Conservation (phyloP, 2,888 invertebrate species). For the Pinctada fucata region DNA sequence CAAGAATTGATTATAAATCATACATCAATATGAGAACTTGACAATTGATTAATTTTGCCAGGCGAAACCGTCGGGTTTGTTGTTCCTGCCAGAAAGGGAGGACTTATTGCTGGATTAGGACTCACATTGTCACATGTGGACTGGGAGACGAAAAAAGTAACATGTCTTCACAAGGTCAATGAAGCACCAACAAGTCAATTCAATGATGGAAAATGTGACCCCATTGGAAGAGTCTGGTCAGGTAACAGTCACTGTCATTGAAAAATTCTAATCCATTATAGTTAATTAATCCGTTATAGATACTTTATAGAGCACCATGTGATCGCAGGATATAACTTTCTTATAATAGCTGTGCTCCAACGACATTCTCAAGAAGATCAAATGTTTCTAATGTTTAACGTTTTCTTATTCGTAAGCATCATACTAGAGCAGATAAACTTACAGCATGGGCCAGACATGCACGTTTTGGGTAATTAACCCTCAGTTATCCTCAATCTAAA, state of each 20-base stretch:
- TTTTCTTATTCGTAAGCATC: too few species aligned
- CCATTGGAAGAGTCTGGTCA: constrained; percentile 62
- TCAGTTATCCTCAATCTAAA: too few species aligned
- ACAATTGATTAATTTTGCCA: neutral
- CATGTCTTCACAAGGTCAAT: constrained; percentile 45
- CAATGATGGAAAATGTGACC: constrained; percentile 64
- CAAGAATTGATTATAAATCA: too few species aligned
- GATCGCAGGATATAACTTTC: too few species aligned
- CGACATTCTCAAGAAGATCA: constrained; percentile 24
- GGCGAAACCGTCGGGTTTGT: neutral
- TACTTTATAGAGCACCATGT: too few species aligned
- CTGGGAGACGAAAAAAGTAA: constrained; percentile 56
- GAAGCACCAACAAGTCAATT: constrained; percentile 40
- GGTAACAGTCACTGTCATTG: constrained; percentile 41
- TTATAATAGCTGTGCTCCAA: too few species aligned
- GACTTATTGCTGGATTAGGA: neutral
- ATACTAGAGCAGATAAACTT: too few species aligned
- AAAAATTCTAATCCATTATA: neutral
- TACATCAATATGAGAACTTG: neutral
- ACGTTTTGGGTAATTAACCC: too few species aligned
- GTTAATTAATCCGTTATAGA: too few species aligned
- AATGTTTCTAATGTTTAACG: constrained; percentile 34
- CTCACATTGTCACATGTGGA: too few species aligned
- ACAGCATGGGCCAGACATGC: too few species aligned
- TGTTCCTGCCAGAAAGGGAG: neutral